phyloP scores from a whole-genome alignment of 2,113 vertebrate species.

The Porphyrio hochstetteri region DNA sequence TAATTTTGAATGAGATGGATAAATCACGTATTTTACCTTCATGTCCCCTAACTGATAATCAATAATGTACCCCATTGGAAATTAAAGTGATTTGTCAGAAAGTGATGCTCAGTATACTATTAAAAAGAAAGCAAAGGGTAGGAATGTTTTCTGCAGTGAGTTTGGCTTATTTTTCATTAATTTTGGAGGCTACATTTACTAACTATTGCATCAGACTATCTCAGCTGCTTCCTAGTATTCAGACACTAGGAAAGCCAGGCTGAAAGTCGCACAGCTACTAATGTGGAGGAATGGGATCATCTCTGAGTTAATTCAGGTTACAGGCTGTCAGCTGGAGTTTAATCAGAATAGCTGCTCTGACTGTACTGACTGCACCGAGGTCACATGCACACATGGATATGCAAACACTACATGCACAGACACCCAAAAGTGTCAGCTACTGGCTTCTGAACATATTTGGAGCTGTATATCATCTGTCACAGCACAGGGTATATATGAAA shows the following conservation, averaged over 20 bases:
- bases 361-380: constrained; percentile 22
- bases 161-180: background rate
- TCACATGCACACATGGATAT: background rate
- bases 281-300: background rate
- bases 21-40: background rate
- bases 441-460: background rate
- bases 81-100: background rate
- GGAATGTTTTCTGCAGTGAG: background rate
- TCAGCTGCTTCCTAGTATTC: background rate
- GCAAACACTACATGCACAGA: background rate
- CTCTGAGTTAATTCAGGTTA: constrained; percentile 28
- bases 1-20: background rate
- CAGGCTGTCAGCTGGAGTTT: constrained; percentile 26
- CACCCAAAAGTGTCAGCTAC: background rate
- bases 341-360: background rate
- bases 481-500: background rate
- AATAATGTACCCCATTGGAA: background rate
- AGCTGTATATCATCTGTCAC: background rate
- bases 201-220: background rate
- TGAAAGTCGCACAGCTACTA: constrained; percentile 19
- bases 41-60: background rate
- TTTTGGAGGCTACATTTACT: background rate
- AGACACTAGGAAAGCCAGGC: background rate
- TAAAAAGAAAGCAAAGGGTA: background rate
- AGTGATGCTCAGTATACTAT: background rate